phyloP scores from a whole-genome alignment of 2,888 invertebrate genomes.

The Eupithecia insigniata region DNA sequence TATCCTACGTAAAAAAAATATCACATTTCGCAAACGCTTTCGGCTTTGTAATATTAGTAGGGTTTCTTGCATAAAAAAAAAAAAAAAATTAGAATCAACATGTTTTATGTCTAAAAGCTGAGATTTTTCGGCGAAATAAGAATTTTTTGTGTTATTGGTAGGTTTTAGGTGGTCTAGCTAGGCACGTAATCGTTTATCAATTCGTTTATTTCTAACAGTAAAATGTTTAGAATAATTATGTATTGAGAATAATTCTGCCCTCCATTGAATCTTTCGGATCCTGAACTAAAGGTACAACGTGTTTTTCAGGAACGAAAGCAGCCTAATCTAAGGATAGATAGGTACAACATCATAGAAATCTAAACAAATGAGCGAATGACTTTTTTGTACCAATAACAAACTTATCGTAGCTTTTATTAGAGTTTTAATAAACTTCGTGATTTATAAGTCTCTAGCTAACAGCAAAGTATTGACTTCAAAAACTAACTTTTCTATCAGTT shows the following conservation, averaged over 20 bases:
- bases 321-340: background rate
- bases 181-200: background rate
- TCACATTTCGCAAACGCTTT: too few species aligned
- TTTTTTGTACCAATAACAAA: background rate
- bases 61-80: too few species aligned
- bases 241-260: too few species aligned
- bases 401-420: background rate
- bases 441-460: conserved; percentile 7
- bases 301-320: background rate
- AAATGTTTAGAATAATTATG: background rate
- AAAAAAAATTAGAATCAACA: too few species aligned
- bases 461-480: conserved; percentile 21
- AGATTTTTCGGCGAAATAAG: too few species aligned
- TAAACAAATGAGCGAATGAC: background rate
- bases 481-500: conserved; percentile 32
- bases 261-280: background rate
- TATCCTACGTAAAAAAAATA: too few species aligned
- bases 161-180: too few species aligned
- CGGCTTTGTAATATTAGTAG: background rate
- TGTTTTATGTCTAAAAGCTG: too few species aligned
- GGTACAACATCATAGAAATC: background rate
- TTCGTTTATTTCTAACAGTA: background rate
- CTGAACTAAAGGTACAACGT: background rate
- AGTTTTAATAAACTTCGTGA: conserved; percentile 4
- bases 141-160: too few species aligned